Evolutionary conservation across 2,888 invertebrate species (phyloP).

Genomic region (Chymomyza caudatula): DNA sequence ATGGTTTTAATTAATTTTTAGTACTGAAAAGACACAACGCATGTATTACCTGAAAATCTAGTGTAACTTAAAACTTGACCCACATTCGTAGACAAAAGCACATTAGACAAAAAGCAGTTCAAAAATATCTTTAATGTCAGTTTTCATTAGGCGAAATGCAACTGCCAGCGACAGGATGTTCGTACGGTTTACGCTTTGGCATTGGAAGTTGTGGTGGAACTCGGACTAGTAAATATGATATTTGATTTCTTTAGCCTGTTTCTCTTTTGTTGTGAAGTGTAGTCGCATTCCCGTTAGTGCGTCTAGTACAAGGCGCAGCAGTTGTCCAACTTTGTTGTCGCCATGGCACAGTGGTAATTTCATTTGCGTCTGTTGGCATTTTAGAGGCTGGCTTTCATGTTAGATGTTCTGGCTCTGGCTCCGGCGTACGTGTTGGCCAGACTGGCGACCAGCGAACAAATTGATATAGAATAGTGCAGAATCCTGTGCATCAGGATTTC

Average conservation of each 20-base stretch:
- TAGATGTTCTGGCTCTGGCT: conserved; percentile 31
- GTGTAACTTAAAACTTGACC: conserved; percentile 22
- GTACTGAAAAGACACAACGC: not conserved
- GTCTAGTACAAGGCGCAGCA: conserved; percentile 6
- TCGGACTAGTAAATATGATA: conserved; percentile 69
- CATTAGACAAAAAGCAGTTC: conserved; percentile 10
- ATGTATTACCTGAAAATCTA: conserved; percentile 1
- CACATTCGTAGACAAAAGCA: conserved; percentile 10
- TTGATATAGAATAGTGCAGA: not conserved
- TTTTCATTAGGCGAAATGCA: conserved; percentile 45
- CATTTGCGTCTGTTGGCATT: conserved; percentile 67
- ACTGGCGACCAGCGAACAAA: conserved; percentile 18
- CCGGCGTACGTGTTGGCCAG: conserved; percentile 49
- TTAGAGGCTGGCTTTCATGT: conserved; percentile 41
- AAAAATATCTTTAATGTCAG: conserved; percentile 55
- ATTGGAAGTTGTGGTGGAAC: not conserved
- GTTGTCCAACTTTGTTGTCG: conserved; percentile 33
- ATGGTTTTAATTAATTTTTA: too few species aligned
- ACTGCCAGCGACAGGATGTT: conserved; percentile 22
- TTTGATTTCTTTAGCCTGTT: too few species aligned
- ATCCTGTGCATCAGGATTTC: conserved; percentile 26
- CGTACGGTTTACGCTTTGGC: conserved; percentile 4
- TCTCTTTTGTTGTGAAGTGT: too few species aligned
- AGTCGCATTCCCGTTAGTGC: conserved; percentile 21
- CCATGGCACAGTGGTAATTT: conserved; percentile 52